Evolutionary conservation across 2,888 invertebrate species (phyloP).

Genomic region (Hedya salicella): DNA sequence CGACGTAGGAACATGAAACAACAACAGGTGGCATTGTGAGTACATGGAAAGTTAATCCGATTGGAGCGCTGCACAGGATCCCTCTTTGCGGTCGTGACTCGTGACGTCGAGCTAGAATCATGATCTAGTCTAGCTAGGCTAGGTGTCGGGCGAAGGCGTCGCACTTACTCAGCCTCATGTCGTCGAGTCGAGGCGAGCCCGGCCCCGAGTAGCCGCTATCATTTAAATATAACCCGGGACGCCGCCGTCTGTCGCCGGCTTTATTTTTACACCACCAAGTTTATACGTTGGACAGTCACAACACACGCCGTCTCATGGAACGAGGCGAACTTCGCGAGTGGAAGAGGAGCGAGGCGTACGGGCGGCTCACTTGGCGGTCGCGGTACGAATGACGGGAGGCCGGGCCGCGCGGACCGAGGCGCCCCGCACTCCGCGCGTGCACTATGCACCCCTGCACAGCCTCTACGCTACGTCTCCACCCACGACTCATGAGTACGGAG

Average conservation of each 20-base stretch:
- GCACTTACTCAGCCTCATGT: constrained; percentile 82
- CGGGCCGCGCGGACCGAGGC: constrained; percentile 60
- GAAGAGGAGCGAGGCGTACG: constrained; percentile 53
- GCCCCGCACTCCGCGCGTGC: constrained; percentile 60
- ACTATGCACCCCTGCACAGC: constrained; percentile 76
- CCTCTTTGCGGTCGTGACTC: constrained; percentile 47
- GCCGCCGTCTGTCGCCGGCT: constrained; percentile 80
- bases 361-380: constrained; percentile 60
- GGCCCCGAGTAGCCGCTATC: constrained; percentile 76
- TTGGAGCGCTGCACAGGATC: constrained; percentile 22
- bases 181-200: constrained; percentile 72
- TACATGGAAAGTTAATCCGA: constrained; percentile 30
- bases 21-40: constrained; percentile 29
- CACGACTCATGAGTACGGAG: constrained; percentile 63
- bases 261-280: constrained; percentile 80
- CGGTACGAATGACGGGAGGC: constrained; percentile 58
- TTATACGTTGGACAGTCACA: constrained; percentile 68
- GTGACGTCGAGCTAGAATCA: constrained; percentile 57
- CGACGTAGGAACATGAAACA: constrained; percentile 13
- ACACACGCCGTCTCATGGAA: constrained; percentile 66
- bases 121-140: constrained; percentile 66
- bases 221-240: constrained; percentile 83
- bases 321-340: constrained; percentile 56
- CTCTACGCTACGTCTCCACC: constrained; percentile 50
- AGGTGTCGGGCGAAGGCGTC: constrained; percentile 58